These are phyloP conservation scores for Pelusios castaneus DNA, from an alignment of 2,113 vertebrate species.

Conservation along the genomic window DNA sequence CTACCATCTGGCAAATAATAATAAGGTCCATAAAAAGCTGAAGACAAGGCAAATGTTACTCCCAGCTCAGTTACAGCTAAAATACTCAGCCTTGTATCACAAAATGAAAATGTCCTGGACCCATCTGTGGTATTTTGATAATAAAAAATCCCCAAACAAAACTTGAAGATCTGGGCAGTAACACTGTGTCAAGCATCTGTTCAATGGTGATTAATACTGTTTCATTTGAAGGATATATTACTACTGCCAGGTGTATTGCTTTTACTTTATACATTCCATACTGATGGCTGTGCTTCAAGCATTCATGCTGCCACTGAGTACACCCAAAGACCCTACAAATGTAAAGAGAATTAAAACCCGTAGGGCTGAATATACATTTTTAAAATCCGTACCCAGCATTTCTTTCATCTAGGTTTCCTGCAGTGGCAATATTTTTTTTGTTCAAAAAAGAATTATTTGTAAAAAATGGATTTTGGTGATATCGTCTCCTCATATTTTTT, in stretches of 20 bases:
- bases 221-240: conserved; percentile 30
- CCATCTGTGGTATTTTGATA: background rate
- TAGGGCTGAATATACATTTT: conserved; percentile 22
- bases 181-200: background rate
- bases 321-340: conserved; percentile 11
- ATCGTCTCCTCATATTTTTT: conserved; percentile 30
- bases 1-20: conserved; percentile 17
- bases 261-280: conserved; percentile 22
- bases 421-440: background rate
- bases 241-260: background rate
- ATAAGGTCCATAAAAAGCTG: conserved; percentile 12
- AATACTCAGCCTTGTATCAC: background rate
- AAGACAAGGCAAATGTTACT: conserved; percentile 37
- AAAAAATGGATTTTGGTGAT: background rate
- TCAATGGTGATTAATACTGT: conserved; percentile 28
- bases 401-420: conserved; percentile 20
- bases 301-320: conserved; percentile 30
- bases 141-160: background rate
- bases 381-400: background rate
- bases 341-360: conserved; percentile 30
- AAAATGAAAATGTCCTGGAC: background rate
- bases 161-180: background rate
- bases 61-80: conserved; percentile 4
- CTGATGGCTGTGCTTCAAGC: conserved; percentile 1
- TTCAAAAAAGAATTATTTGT: conserved; percentile 50